Evolutionary conservation across 2,888 invertebrate genomes (phyloP).

Genomic region (Orthonychiurus folsomi): DNA sequence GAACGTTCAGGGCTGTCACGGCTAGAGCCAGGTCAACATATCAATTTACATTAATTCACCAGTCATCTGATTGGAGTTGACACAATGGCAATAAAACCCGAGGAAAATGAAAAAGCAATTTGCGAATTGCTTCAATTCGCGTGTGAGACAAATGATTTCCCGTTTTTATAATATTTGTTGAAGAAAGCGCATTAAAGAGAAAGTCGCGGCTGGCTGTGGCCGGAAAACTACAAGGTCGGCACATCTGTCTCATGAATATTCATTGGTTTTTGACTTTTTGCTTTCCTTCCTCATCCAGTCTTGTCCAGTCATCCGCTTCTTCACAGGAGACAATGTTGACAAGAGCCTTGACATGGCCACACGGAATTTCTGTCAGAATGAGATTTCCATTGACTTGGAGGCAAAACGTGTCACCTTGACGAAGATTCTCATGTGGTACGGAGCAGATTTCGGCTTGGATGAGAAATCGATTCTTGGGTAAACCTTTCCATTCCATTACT

Average conservation of each 20-base stretch:
- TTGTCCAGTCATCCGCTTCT: conserved; percentile 30
- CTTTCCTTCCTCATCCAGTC: conserved; percentile 21
- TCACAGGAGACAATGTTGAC: conserved; percentile 27
- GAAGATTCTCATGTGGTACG: conserved; percentile 33
- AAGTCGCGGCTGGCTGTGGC: neutral
- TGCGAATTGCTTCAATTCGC: no score
- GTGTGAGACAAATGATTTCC: no score
- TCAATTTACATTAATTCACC: no score
- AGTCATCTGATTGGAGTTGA: no score
- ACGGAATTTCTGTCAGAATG: conserved; percentile 24
- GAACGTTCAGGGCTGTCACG: no score
- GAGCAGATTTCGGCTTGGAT: conserved; percentile 24
- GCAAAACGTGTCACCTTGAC: conserved; percentile 22
- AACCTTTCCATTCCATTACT: conserved; percentile 9
- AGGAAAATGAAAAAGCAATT: no score
- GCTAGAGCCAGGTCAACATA: no score
- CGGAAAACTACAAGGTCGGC: neutral
- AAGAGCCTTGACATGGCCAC: conserved; percentile 24
- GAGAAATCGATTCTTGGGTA: conserved; percentile 23
- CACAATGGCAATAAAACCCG: no score
- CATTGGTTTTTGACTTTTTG: neutral
- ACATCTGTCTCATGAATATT: neutral
- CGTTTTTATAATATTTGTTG: no score
- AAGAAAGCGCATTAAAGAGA: no score
- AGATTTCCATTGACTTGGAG: conserved; percentile 20